phyloP scores from a whole-genome alignment of 2,113 vertebrate genomes.

The Thermophis baileyi region DNA sequence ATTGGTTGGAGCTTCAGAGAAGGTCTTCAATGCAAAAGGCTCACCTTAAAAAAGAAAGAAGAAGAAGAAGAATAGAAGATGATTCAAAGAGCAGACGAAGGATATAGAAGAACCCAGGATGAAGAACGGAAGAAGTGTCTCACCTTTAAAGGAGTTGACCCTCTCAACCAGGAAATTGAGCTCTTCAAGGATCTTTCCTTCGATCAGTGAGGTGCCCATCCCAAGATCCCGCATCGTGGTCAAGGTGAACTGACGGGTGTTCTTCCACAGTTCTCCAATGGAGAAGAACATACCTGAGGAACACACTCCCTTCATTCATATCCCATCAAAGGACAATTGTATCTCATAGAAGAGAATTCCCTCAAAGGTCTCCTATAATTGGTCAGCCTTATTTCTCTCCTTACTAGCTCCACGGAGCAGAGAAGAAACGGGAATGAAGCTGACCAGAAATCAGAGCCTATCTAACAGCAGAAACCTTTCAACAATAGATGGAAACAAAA shows the following conservation, averaged over 20 bases:
- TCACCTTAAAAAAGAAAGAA: constrained; percentile 34
- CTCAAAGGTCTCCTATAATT: background rate
- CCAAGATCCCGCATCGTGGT: constrained; percentile 48
- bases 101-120: background rate
- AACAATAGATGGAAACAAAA: background rate
- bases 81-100: background rate
- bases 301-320: background rate
- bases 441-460: background rate
- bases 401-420: background rate
- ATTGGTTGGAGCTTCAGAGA: constrained; percentile 61
- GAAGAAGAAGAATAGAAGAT: background rate
- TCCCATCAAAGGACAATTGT: background rate
- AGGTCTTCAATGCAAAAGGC: constrained; percentile 49
- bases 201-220: constrained; percentile 44
- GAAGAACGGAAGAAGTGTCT: background rate
- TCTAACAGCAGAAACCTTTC: background rate
- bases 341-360: background rate
- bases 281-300: constrained; percentile 63
- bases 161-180: constrained; percentile 34
- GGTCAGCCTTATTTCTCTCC: background rate
- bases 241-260: constrained; percentile 32
- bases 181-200: constrained; percentile 56
- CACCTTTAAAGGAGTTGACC: constrained; percentile 56
- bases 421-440: background rate
- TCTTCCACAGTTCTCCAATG: constrained; percentile 55